Percentiles rank a stretch among this genome's conserved stretches.
Evolutionary conservation across 2,888 invertebrate genomes (phyloP).

Genomic region (Sinelater perroti): DNA sequence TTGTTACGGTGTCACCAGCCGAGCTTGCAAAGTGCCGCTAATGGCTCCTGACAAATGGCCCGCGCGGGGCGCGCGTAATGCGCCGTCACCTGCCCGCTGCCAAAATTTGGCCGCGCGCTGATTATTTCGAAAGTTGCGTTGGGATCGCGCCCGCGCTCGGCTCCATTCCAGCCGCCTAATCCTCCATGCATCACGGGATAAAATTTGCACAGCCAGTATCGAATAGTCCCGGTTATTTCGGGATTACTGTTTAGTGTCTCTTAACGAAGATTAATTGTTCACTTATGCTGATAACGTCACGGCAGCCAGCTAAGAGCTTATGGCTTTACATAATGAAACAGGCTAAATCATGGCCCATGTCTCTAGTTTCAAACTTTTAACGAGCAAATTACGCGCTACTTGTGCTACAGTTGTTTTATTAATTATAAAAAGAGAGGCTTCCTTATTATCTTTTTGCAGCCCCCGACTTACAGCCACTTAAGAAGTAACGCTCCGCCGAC

Average conservation of each 20-base stretch:
- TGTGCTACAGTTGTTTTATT: slow-evolving; percentile 46
- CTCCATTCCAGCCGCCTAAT: slow-evolving; percentile 8
- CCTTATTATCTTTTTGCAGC: slow-evolving; percentile 32
- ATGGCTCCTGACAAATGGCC: slow-evolving; percentile 56
- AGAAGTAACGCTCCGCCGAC: slow-evolving; percentile 2
- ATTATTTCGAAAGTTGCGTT: slow-evolving; percentile 28
- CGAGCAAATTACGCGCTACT: slow-evolving; percentile 47
- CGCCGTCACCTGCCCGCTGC: slow-evolving; percentile 32
- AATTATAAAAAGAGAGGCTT: slow-evolving; percentile 45
- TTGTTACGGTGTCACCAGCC: slow-evolving; percentile 55
- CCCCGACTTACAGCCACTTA: slow-evolving; percentile 17
- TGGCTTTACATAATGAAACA: slow-evolving; percentile 46
- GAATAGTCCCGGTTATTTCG: slow-evolving; percentile 26
- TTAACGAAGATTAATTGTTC: slow-evolving; percentile 34
- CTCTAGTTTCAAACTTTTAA: slow-evolving; percentile 46
- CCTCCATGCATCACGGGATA: slow-evolving; percentile 16
- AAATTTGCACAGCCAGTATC: slow-evolving; percentile 23
- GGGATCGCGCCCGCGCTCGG: not conserved
- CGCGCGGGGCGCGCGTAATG: slow-evolving; percentile 46
- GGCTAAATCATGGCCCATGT: slow-evolving; percentile 44
- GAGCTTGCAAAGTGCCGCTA: slow-evolving; percentile 56
- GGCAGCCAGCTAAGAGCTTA: slow-evolving; percentile 35
- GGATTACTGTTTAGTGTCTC: slow-evolving; percentile 29
- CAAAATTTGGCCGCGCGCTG: slow-evolving; percentile 27
- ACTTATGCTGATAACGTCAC: slow-evolving; percentile 31